Evolutionary conservation across 2,797 vertebrate species (phyloP).

Genomic region (Oreortyx pictus): DNA sequence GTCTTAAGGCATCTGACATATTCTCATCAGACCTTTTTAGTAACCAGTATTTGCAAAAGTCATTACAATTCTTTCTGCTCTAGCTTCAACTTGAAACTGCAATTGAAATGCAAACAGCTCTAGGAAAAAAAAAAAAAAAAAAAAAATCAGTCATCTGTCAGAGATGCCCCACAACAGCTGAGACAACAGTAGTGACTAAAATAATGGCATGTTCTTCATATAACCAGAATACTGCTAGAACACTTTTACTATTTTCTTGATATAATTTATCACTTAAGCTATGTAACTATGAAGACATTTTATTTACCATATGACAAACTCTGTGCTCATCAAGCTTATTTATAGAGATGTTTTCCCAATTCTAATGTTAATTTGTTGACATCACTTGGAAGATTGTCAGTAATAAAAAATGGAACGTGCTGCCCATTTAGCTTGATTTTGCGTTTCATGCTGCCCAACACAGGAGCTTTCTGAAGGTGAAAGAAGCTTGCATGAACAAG

Average conservation of each 20-base stretch:
- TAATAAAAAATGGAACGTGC: not conserved
- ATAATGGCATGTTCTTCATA: not conserved
- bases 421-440: not conserved
- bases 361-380: not conserved
- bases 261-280: not conserved
- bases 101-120: not conserved
- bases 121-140: not conserved
- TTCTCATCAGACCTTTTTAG: not conserved
- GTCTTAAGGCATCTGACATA: not conserved
- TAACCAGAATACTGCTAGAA: not conserved
- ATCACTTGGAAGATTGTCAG: not conserved
- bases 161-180: not conserved
- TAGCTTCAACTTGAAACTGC: not conserved
- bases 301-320: not conserved
- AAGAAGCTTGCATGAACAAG: not conserved
- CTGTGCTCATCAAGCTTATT: not conserved
- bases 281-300: not conserved
- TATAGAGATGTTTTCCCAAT: not conserved
- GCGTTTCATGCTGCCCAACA: not conserved
- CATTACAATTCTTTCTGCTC: not conserved
- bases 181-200: not conserved
- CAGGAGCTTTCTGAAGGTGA: not conserved
- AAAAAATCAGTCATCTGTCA: not conserved
- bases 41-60: not conserved
- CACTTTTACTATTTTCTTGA: not conserved